Evolutionary conservation across 2,888 invertebrate species (phyloP), one percentile per base, ranked within the genome.

Genomic region (Sturmia bella): DNA sequence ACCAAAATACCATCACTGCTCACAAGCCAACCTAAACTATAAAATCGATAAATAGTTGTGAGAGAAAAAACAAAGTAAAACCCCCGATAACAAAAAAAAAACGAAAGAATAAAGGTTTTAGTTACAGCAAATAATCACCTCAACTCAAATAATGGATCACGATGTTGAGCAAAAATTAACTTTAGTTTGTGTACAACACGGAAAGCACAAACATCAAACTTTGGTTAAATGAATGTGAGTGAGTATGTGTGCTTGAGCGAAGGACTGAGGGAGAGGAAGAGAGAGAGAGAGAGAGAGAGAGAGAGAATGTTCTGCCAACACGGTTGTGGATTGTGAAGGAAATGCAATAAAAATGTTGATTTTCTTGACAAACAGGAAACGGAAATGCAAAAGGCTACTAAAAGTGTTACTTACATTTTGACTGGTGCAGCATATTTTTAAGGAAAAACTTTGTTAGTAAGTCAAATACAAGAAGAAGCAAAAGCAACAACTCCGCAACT

Each of bases 261-360:
- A n/a, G n/a, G n/a, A n/a, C n/a, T 43, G 32, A 15, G 12, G 32
- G 54, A 27, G 11, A 17, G 13, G 37, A 37, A 1, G 5, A 32
- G 7, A 7, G 32, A 32, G 32, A 7, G 32, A 32, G 6, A 27
- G 27, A 27, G 27, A 27, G 27, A 27, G 27, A 27, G 6, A 3
- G 27, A 19, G 21, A 41, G 45, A 45, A 9, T 45, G 15, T 15
- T 45, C n/a, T 3, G 32, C 32, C 9, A 32, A 32, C 32, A 32
- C 9, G 7, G 32, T 32, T 32, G 39, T 39, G 43, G 24, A 24
- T 61, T 41, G 61, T 56, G 57, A 73, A 43, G 66, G 59, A 77
- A 70, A 78, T 70, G 45, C 57, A 78, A 82, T 82, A 78, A 66
- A 82, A 78, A 70, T 73, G 81, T 80, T 74, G 27, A 69, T 57